phyloP scores from a whole-genome alignment of 2,113 vertebrate genomes.

The Phalacrocorax carbo region DNA sequence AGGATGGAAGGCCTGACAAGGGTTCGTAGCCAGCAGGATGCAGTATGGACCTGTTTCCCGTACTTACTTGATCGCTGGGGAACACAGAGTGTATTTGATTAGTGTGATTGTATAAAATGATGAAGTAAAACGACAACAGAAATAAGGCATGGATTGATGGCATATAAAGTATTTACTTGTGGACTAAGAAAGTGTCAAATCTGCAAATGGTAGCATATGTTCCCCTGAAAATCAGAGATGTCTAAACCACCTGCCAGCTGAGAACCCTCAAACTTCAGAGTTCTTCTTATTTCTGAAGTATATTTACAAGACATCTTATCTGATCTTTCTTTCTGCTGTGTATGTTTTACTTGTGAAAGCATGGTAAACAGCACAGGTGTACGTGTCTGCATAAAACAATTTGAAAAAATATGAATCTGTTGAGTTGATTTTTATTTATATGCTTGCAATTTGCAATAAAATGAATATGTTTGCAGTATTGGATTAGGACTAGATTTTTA shows the following conservation, averaged over 20 bases:
- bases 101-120: background rate
- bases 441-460: background rate
- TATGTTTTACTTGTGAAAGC: background rate
- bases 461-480: background rate
- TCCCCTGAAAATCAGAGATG: background rate
- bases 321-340: background rate
- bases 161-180: background rate
- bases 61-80: background rate
- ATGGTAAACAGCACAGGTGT: background rate
- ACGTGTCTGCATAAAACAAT: background rate
- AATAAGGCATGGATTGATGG: background rate
- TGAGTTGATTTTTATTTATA: background rate
- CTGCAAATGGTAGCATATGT: background rate
- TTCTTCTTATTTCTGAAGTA: background rate
- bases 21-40: background rate
- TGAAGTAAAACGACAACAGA: background rate
- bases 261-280: background rate
- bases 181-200: background rate
- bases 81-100: background rate
- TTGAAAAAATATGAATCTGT: background rate
- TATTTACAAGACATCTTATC: background rate
- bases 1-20: conserved; percentile 29
- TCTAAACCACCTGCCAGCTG: background rate
- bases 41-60: background rate
- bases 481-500: background rate